These are phyloP conservation scores for Oasisia sp. DNA, from an alignment of 2,888 invertebrate genomes.

Conservation along the genomic window DNA sequence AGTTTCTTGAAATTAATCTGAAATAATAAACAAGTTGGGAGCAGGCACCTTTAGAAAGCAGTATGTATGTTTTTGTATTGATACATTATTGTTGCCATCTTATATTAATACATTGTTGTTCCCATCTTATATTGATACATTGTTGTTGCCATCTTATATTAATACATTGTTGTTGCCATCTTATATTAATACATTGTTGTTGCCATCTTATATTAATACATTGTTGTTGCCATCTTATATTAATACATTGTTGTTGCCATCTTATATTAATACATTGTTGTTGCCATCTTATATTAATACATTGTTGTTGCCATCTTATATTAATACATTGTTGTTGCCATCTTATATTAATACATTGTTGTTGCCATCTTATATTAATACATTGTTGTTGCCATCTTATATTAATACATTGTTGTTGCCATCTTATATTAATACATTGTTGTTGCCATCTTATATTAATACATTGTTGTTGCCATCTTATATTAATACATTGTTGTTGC, in stretches of 20 bases:
- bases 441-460: constrained; percentile 20
- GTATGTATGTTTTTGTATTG: too few species aligned
- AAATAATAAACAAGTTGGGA: too few species aligned
- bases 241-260: background rate
- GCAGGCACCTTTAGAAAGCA: too few species aligned
- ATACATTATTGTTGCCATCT: background rate
- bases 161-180: background rate
- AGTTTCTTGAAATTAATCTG: too few species aligned
- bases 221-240: constrained; percentile 20
- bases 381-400: constrained; percentile 20
- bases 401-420: background rate
- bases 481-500: too few species aligned
- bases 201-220: constrained; percentile 20
- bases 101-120: background rate
- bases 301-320: constrained; percentile 20
- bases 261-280: background rate
- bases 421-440: constrained; percentile 6
- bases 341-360: constrained; percentile 4
- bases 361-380: constrained; percentile 20
- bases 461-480: constrained; percentile 19
- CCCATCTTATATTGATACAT: constrained; percentile 17
- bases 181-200: background rate
- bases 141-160: constrained; percentile 20
- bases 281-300: constrained; percentile 20
- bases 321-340: background rate